Base-by-base conservation (phyloP, 2,888 invertebrate genomes). In the Cybosia mesomella region DNA sequence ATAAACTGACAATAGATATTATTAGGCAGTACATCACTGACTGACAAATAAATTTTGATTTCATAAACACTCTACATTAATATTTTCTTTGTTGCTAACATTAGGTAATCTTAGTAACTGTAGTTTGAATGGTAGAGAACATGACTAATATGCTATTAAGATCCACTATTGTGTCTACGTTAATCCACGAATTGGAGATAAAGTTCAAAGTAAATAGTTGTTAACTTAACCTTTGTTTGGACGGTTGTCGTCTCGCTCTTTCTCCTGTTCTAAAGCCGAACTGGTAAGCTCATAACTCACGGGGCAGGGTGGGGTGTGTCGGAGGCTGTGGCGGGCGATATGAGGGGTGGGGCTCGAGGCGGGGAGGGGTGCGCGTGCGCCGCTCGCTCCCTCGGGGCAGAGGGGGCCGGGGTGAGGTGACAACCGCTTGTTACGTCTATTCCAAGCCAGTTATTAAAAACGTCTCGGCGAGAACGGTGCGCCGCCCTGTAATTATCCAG, bases 391-490 rank as follows among this genome's bases (percentile, higher is more conserved):
- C 85, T 86, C 83, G 80, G 85, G 84, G 89, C 88, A 86, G 87
- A 77, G 85, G 85, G 87, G 83, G 86, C 87, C 88, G 88, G 90
- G 93, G 92, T 88, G 93, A 94, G 92, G 94, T 92, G 94, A 94
- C 94, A 95, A 95, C 95, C 95, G 94, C 94, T 95, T 90, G 95
- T 95, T 95, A 95, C 93, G 91, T 92, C 93, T 91, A 92, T 91
- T 86, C 93, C 88, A 95, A 95, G 95, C 94, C 95, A 95, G 95
- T 95, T 95, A 95, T 95, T 95, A 95, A 95, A 95, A 95, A 95
- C 95, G 93, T 95, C 95, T 95, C 95, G 95, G 89, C 95, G 95
- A 90, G 95, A 94, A 89, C 93, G 94, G 95, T 92, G 94, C 81
- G 89, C 94, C 95, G 94, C 94, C 94, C 95, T 94, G 93, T 95